Evolutionary conservation across 2,113 vertebrate genomes (phyloP), one percentile per base, ranked within the genome.

Genomic region (Phyllopteryx taeniolatus): DNA sequence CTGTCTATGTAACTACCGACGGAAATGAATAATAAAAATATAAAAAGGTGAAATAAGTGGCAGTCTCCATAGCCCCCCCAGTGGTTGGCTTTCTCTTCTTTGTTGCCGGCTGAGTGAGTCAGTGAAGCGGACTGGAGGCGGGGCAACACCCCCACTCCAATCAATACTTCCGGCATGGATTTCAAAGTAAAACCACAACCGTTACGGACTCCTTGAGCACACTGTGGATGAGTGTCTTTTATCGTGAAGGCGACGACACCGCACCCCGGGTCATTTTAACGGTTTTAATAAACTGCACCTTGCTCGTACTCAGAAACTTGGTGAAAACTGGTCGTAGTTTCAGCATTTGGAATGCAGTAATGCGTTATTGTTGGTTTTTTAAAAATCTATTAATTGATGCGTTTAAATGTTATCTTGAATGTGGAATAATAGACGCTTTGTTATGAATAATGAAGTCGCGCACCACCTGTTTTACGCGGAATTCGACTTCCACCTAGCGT

Each of bases 31-130:
- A 60, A 12, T 59, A 31, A 14, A 12, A 31, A 5, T 27, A 60
- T 6, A 60, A 61, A 61, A 60, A 33, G 33, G 2, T 6, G 15
- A 15, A 22, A 33, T 8, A 61, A 61, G 59, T 35, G 15, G 33
- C 6, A 35, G 59, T 11, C 51, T 19, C 53, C 20, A 39, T 39
- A 6, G 20, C 10, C 10, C 20, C 57, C 27, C 10, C 12, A 33
- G 14, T 3, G 27, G 31, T 19, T 35, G 5, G 10, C n/a, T 1
- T 82, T 82, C 72, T 85, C 71, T 62, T 74, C 86, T 91, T 91
- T 91, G 89, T 91, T 89, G 84, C 68, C 75, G 47, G 82, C 54
- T 54, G 76, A 60, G 0, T 51, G 35, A 49, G 1, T 75, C 75
- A 70, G 78, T 65, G 14, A 39, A 66, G 72, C 19, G 15, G 62